Percentiles rank a stretch among this genome's conserved stretches.
These are phyloP conservation scores for Malurus elegans DNA, from an alignment of 2,113 vertebrate species.

Conservation along the genomic window DNA sequence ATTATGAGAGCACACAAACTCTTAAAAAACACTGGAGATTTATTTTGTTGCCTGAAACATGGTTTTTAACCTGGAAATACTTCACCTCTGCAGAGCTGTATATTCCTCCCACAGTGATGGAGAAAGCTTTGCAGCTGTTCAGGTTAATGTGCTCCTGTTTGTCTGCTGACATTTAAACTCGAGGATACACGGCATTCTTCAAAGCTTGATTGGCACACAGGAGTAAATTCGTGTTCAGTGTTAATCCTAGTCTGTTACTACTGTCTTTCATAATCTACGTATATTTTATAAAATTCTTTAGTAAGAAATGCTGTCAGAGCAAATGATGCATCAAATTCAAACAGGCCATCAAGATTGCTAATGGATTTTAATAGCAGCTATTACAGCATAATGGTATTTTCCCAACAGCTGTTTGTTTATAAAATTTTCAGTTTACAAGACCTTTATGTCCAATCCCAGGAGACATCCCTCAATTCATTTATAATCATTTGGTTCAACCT, in stretches of 20 bases:
- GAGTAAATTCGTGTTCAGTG: constrained; percentile 39
- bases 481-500: constrained; percentile 79
- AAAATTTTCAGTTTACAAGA: constrained; percentile 81
- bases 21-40: constrained; percentile 19
- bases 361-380: constrained; percentile 87
- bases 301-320: constrained; percentile 75
- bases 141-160: background rate
- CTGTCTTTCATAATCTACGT: constrained; percentile 66
- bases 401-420: constrained; percentile 86
- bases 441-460: constrained; percentile 82
- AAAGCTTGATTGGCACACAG: constrained; percentile 12
- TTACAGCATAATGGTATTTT: constrained; percentile 82
- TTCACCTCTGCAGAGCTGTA: background rate
- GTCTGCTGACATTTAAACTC: background rate
- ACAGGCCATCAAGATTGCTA: constrained; percentile 83
- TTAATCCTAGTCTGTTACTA: constrained; percentile 64
- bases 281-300: constrained; percentile 73
- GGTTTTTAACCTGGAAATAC: background rate
- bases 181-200: background rate
- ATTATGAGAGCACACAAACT: background rate
- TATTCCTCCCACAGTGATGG: background rate
- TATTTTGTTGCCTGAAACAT: background rate
- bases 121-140: constrained; percentile 13
- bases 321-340: constrained; percentile 86
- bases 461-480: constrained; percentile 77